phyloP scores from a whole-genome alignment of 2,888 invertebrate species.

The Notodonta dromedarius region DNA sequence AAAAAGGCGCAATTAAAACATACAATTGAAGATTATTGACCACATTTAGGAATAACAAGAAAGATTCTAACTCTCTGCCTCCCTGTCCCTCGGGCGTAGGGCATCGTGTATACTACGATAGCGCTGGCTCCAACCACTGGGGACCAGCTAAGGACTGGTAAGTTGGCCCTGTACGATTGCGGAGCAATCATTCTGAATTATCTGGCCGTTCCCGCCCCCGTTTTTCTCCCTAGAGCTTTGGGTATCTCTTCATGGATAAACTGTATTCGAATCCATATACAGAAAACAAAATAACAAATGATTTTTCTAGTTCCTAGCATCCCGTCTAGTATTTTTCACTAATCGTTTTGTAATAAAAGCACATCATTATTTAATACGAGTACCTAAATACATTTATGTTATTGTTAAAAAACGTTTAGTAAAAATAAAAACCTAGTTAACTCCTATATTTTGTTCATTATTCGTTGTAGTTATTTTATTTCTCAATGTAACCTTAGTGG shows the following conservation, averaged over 20 bases:
- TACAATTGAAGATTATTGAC: not conserved
- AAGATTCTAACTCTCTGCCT: not conserved
- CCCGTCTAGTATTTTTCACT: no score
- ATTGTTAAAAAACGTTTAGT: no score
- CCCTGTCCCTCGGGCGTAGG: not conserved
- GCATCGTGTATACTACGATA: not conserved
- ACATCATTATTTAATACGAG: no score
- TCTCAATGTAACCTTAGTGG: no score
- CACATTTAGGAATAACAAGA: not conserved
- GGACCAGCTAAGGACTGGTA: slow-evolving; percentile 1
- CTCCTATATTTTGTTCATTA: no score
- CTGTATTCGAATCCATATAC: not conserved
- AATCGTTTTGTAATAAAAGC: no score
- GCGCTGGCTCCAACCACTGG: not conserved
- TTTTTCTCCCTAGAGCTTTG: not conserved
- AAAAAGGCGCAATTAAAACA: not conserved
- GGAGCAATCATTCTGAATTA: not conserved
- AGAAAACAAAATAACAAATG: no score
- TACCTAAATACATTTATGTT: no score
- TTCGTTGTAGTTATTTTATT: no score
- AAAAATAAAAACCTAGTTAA: no score
- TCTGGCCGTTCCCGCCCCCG: not conserved
- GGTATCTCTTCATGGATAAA: not conserved
- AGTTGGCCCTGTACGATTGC: not conserved
- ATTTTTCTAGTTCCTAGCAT: no score